Conservation (phyloP, 2,797 vertebrate genomes). For the Chloroceryle inda region DNA sequence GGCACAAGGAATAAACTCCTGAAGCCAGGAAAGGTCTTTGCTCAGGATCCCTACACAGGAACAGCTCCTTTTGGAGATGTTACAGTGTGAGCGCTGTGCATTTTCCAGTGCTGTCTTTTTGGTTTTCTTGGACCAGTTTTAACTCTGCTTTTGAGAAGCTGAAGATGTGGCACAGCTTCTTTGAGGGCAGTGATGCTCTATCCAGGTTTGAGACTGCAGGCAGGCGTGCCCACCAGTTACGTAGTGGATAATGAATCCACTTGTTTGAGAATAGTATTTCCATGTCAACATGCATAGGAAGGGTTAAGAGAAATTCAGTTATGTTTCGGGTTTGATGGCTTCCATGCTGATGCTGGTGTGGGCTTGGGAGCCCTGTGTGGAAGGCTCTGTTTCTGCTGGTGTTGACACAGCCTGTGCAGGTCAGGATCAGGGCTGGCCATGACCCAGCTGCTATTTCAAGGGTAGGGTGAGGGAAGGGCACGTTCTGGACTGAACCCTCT, state of each 20-base stretch:
- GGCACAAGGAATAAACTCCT: conserved; percentile 19
- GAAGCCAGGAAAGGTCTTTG: conserved; percentile 21
- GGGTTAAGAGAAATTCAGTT: neutral
- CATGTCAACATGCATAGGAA: rapidly evolving
- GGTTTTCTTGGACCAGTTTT: neutral
- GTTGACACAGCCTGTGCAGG: neutral
- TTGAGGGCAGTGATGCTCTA: neutral
- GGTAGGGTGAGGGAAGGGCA: neutral
- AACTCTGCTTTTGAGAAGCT: neutral
- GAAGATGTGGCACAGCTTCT: neutral
- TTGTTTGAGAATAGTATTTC: neutral
- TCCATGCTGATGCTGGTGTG: neutral
- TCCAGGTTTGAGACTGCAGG: neutral
- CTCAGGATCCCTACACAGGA: neutral
- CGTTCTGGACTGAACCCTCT: neutral
- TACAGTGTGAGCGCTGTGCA: neutral
- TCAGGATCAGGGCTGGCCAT: neutral
- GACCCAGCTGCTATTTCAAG: neutral
- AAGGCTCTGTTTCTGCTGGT: neutral
- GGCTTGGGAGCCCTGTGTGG: neutral
- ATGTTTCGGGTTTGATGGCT: neutral
- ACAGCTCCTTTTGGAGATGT: neutral
- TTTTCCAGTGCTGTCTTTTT: neutral
- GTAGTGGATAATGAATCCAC: neutral
- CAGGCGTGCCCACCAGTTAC: neutral